phyloP scores from a whole-genome alignment of 2,888 invertebrate species.

The Sminthurinus aureus region DNA sequence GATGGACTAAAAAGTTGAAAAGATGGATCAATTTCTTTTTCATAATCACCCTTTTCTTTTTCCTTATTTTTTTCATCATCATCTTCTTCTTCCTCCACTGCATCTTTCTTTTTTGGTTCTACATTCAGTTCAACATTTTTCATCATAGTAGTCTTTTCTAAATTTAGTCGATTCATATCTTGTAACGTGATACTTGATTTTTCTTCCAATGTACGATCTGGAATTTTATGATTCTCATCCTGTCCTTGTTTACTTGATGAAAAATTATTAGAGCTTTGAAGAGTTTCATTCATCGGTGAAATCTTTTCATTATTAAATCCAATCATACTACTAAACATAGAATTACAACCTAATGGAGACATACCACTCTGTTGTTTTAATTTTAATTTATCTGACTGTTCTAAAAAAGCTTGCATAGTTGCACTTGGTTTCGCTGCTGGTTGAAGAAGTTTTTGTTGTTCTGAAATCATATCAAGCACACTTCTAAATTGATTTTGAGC shows the following conservation, averaged over 20 bases:
- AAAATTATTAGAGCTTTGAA: not conserved
- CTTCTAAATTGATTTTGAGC: constrained; percentile 85
- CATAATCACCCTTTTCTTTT: constrained; percentile 35
- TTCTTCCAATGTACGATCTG: not conserved
- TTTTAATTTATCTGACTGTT: constrained; percentile 62
- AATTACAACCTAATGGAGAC: constrained; percentile 25
- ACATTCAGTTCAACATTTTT: constrained; percentile 23
- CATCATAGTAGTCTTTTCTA: constrained; percentile 48
- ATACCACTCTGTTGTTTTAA: constrained; percentile 12
- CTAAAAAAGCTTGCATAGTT: constrained; percentile 74
- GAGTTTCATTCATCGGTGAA: constrained; percentile 7
- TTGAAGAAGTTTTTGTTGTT: constrained; percentile 85
- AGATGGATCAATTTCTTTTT: constrained; percentile 37
- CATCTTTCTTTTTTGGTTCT: constrained; percentile 29
- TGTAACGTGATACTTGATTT: constrained; percentile 5
- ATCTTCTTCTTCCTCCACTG: constrained; percentile 29
- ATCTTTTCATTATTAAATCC: constrained; percentile 11
- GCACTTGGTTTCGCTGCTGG: constrained; percentile 76
- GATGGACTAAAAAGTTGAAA: constrained; percentile 24
- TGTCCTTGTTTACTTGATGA: not conserved
- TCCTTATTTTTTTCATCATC: constrained; percentile 6
- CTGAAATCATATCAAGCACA: constrained; percentile 84
- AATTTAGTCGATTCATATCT: constrained; percentile 54
- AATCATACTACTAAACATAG: constrained; percentile 12
- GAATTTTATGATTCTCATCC: not conserved